Conservation (phyloP, 2,888 invertebrate genomes). For the Pteria penguin region DNA sequence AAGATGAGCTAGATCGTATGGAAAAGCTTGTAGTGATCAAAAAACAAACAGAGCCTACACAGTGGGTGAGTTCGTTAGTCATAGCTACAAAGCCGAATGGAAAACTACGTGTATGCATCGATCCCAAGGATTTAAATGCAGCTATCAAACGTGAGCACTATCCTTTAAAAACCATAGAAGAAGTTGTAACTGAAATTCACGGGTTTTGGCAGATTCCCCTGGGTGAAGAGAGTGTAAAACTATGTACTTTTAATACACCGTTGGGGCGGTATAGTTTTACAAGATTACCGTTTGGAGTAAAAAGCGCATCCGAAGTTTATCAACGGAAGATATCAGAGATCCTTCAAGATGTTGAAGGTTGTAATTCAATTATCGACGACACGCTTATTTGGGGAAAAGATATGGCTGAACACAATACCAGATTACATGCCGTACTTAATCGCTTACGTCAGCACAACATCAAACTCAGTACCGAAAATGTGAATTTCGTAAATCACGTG, state of each 20-base stretch:
- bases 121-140: conserved; percentile 55
- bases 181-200: conserved; percentile 46
- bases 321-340: conserved; percentile 39
- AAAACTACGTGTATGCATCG: conserved; percentile 55
- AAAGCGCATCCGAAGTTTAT: conserved; percentile 41
- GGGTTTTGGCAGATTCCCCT: conserved; percentile 51
- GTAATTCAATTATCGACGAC: conserved; percentile 46
- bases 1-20: conserved; percentile 42
- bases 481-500: conserved; percentile 29
- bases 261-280: conserved; percentile 41
- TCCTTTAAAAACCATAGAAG: conserved; percentile 54
- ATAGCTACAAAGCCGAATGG: conserved; percentile 42
- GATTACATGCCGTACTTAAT: conserved; percentile 27
- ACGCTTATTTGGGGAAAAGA: conserved; percentile 41
- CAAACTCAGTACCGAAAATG: conserved; percentile 43
- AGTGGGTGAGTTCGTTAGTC: conserved; percentile 55
- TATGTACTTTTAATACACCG: conserved; percentile 53
- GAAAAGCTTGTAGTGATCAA: conserved; percentile 43
- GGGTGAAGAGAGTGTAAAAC: conserved; percentile 45
- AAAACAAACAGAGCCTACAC: conserved; percentile 39
- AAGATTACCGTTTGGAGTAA: conserved; percentile 45
- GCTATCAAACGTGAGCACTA: conserved; percentile 51
- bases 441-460: conserved; percentile 31
- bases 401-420: conserved; percentile 38
- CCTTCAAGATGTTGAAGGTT: conserved; percentile 33